These are phyloP conservation scores for Chironomus striatipennis DNA, from an alignment of 1,140 invertebrate species.

Conservation along the genomic window DNA sequence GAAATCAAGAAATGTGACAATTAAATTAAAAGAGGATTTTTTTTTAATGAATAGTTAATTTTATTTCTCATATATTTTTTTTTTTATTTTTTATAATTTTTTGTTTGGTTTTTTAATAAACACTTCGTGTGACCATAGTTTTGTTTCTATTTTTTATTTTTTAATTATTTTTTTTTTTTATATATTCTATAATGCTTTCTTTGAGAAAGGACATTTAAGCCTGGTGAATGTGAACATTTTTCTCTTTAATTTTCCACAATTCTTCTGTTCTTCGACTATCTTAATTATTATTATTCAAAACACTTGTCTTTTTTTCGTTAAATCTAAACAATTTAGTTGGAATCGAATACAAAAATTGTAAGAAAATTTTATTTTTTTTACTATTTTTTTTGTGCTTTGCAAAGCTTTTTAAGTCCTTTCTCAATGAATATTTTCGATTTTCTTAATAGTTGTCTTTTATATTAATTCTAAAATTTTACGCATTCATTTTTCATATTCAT, in stretches of 20 bases:
- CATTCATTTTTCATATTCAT: background rate
- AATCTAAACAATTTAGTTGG: background rate
- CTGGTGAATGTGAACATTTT: background rate
- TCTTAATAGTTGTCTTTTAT: background rate
- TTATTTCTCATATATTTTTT: slow-evolving; percentile 15
- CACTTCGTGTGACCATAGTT: slow-evolving; percentile 12
- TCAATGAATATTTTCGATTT: background rate
- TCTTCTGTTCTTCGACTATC: background rate
- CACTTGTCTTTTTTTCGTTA: background rate
- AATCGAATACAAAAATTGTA: slow-evolving; percentile 3
- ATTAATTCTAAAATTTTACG: background rate
- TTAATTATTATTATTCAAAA: background rate
- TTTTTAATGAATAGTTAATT: slow-evolving; percentile 10
- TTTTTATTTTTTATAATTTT: slow-evolving; percentile 15
- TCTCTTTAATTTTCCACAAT: slow-evolving; percentile 8
- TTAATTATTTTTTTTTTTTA: background rate
- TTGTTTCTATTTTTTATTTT: slow-evolving; percentile 3
- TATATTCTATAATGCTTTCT: background rate
- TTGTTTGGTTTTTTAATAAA: slow-evolving; percentile 10
- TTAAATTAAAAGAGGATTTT: too few species aligned
- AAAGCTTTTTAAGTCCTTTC: background rate
- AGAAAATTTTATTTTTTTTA: background rate
- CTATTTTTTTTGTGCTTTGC: slow-evolving; percentile 5
- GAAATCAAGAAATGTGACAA: too few species aligned
- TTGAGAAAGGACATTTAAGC: slow-evolving; percentile 5